phyloP scores from a whole-genome alignment of 1,140 invertebrate species.

The Hylaeus volcanicus region DNA sequence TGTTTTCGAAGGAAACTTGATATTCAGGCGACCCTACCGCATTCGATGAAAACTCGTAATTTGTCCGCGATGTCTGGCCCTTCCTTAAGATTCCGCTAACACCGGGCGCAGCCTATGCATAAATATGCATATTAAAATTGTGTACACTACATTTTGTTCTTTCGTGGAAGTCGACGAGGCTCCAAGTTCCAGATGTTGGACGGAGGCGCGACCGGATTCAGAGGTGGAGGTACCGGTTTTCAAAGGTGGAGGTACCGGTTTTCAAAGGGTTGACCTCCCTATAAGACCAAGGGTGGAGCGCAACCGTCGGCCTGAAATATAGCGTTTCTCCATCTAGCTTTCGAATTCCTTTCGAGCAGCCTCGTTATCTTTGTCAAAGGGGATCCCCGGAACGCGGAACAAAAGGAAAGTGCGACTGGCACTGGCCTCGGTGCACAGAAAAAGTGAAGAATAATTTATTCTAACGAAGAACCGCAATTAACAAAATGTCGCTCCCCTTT shows the following conservation, averaged over 20 bases:
- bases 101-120: slow-evolving; percentile 46
- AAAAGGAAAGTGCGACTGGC: slow-evolving; percentile 36
- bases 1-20: no score
- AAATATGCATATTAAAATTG: slow-evolving; percentile 61
- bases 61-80: slow-evolving; percentile 5
- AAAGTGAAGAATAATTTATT: slow-evolving; percentile 47
- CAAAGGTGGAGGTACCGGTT: slow-evolving; percentile 34
- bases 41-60: slow-evolving; percentile 14
- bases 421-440: slow-evolving; percentile 6
- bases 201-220: neutral
- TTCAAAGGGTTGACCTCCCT: slow-evolving; percentile 48
- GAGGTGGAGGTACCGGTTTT: slow-evolving; percentile 7
- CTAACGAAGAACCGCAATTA: slow-evolving; percentile 47
- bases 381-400: slow-evolving; percentile 32
- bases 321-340: slow-evolving; percentile 52
- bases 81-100: slow-evolving; percentile 18
- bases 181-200: slow-evolving; percentile 19
- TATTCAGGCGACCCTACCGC: slow-evolving; percentile 14
- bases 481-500: slow-evolving; percentile 44
- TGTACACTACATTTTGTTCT: slow-evolving; percentile 57
- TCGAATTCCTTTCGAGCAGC: slow-evolving; percentile 49
- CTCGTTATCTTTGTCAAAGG: slow-evolving; percentile 62
- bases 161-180: slow-evolving; percentile 47
- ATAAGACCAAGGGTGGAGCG: slow-evolving; percentile 11
- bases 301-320: slow-evolving; percentile 47